phyloP scores from a whole-genome alignment of 2,113 vertebrate genomes.

The Baryphthengus martii region DNA sequence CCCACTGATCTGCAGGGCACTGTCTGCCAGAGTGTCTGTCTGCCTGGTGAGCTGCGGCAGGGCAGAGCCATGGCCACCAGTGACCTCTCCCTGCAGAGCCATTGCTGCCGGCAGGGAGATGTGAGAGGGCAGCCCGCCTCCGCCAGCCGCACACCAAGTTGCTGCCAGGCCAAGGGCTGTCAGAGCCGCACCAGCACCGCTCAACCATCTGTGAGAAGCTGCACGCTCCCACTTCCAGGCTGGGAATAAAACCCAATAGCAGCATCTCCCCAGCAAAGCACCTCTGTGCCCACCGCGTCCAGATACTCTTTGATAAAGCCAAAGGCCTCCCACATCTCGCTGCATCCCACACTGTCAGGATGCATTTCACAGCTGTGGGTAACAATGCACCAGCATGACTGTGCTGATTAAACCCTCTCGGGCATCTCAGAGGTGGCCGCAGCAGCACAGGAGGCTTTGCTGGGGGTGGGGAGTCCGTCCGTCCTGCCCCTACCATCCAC shows the following conservation, averaged over 20 bases:
- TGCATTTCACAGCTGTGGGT: background rate
- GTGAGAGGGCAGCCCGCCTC: background rate
- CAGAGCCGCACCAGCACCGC: fast-evolving
- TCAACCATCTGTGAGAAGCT: fast-evolving
- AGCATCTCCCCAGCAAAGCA: background rate
- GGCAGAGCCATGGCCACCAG: background rate
- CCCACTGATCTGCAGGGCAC: too few relatives aligned
- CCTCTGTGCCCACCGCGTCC: fast-evolving
- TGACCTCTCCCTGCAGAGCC: background rate
- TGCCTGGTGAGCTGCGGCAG: fast-evolving
- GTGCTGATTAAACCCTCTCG: background rate
- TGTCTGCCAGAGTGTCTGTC: background rate
- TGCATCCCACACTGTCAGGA: background rate
- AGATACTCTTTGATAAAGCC: background rate
- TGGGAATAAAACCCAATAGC: background rate
- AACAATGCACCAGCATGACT: background rate
- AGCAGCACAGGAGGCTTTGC: background rate
- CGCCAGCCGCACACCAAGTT: background rate
- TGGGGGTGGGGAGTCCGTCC: fast-evolving
- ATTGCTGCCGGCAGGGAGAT: background rate
- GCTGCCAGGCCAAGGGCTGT: background rate
- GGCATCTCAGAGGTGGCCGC: background rate
- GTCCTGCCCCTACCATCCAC: background rate
- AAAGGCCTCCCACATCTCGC: background rate
- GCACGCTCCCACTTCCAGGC: background rate